Percentiles rank a stretch among this genome's conserved stretches.
phyloP scores from a whole-genome alignment of 2,113 vertebrate species.

The Carettochelys insculpta region DNA sequence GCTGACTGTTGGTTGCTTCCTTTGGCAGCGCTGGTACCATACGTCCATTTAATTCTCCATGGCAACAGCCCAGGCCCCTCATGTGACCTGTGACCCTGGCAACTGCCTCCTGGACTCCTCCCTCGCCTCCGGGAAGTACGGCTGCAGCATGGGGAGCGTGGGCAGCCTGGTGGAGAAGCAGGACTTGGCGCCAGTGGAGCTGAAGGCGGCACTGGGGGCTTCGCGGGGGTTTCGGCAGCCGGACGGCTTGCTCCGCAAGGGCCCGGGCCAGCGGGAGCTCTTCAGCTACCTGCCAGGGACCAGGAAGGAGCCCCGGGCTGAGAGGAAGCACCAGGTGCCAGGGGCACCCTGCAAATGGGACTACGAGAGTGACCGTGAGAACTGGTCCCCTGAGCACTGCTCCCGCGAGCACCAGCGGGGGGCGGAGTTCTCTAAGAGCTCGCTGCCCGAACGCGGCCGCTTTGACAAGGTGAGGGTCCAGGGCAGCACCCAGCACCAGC shows the following conservation, averaged over 20 bases:
- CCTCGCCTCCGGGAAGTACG: constrained; percentile 62
- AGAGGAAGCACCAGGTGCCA: constrained; percentile 77
- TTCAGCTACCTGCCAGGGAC: constrained; percentile 93
- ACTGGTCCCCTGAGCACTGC: constrained; percentile 85
- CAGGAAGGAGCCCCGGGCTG: constrained; percentile 85
- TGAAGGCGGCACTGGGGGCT: constrained; percentile 78
- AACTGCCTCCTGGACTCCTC: constrained; percentile 77
- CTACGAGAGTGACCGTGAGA: constrained; percentile 79
- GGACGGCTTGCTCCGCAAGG: constrained; percentile 89
- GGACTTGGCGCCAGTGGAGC: constrained; percentile 82
- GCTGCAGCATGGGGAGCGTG: constrained; percentile 93
- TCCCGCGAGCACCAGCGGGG: constrained; percentile 87
- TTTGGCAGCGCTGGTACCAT: constrained; percentile 77
- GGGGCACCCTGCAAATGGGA: constrained; percentile 78
- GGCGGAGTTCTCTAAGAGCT: constrained; percentile 91
- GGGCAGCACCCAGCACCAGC: neutral
- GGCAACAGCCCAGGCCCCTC: constrained; percentile 92
- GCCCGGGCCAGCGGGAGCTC: constrained; percentile 90
- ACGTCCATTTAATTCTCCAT: constrained; percentile 85
- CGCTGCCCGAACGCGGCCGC: constrained; percentile 89
- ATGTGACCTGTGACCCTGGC: constrained; percentile 82
- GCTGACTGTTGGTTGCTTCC: constrained; percentile 43
- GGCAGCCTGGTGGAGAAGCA: constrained; percentile 95
- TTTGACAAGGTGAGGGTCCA: constrained; percentile 88
- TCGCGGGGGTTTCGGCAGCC: constrained; percentile 85